These are phyloP conservation scores for Ciona savignyi DNA, from an alignment of 23 tunicate genomes.

Conservation along the genomic window DNA sequence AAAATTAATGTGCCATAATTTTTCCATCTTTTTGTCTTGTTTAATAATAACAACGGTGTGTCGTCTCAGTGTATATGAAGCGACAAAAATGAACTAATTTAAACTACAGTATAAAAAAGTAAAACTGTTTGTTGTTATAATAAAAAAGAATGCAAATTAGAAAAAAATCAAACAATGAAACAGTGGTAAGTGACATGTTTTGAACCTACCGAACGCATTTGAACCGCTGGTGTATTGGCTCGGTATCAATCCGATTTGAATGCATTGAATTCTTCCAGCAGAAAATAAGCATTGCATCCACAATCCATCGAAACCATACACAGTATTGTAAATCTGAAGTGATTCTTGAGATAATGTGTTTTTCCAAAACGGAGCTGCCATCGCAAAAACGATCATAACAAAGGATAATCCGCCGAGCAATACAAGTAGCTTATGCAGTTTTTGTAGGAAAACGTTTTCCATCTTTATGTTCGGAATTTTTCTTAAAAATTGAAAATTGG, in stretches of 20 bases:
- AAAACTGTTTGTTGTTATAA: too few relatives aligned
- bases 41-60: too few relatives aligned
- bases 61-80: too few relatives aligned
- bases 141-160: too few relatives aligned
- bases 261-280: neutral
- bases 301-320: neutral
- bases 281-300: neutral
- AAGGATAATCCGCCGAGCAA: neutral
- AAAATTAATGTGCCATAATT: too few relatives aligned
- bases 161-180: too few relatives aligned
- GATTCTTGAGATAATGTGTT: constrained; percentile 36
- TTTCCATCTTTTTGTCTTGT: too few relatives aligned
- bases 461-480: too few relatives aligned
- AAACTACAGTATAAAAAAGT: too few relatives aligned
- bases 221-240: neutral
- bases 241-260: neutral
- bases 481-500: too few relatives aligned
- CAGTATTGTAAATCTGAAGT: neutral
- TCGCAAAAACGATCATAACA: constrained; percentile 19
- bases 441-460: neutral
- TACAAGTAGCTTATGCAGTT: neutral
- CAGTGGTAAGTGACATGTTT: too few relatives aligned
- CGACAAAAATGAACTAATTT: too few relatives aligned
- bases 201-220: neutral
- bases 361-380: constrained; percentile 72